Evolutionary conservation across 2,797 vertebrate species (phyloP).

Genomic region (Manis pentadactyla): DNA sequence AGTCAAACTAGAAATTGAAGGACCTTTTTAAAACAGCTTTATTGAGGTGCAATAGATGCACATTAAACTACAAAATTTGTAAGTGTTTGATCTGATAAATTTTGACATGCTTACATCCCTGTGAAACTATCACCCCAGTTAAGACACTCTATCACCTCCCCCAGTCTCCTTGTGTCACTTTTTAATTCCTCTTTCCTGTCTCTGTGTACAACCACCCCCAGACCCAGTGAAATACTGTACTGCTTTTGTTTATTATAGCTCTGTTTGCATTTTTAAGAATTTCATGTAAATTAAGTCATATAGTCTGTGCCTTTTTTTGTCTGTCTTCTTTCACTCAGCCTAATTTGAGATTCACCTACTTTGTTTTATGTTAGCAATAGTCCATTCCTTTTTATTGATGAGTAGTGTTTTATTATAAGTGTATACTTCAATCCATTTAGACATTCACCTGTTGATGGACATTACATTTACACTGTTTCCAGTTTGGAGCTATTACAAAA

Average conservation of each 20-base stretch:
- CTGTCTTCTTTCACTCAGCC: background rate
- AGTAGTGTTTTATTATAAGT: background rate
- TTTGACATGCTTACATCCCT: background rate
- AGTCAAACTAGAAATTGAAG: constrained; percentile 1
- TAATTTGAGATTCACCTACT: background rate
- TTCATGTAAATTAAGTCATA: background rate
- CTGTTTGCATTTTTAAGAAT: background rate
- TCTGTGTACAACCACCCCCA: background rate
- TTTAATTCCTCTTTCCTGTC: background rate
- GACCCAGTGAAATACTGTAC: background rate
- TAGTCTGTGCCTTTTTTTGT: background rate
- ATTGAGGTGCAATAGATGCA: background rate
- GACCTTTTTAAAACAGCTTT: background rate
- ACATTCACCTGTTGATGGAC: background rate
- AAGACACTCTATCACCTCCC: background rate
- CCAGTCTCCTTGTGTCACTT: background rate
- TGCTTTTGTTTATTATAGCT: background rate
- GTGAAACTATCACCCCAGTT: background rate
- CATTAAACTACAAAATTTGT: background rate
- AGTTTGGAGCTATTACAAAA: background rate
- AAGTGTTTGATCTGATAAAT: background rate
- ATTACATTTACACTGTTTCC: constrained; percentile 2
- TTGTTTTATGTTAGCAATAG: background rate
- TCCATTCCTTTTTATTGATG: background rate
- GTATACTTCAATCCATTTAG: background rate